Base-by-base conservation (phyloP, 37 sponge, comb jelly and placozoan species). In the Theonella swinhoei region DNA sequence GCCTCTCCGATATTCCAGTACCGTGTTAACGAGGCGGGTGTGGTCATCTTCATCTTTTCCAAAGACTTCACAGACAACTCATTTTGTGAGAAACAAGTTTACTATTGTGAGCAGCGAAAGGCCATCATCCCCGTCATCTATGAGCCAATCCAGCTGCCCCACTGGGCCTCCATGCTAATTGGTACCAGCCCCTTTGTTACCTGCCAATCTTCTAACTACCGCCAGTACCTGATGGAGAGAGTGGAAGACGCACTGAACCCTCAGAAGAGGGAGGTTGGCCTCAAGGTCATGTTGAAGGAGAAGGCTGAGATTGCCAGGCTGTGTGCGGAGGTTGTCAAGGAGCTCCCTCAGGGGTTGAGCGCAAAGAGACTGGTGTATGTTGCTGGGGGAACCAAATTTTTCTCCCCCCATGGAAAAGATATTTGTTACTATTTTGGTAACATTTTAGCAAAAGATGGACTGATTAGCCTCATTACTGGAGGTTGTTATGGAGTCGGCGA, bases 401-500 rank as follows among this genome's bases (percentile, higher is more conserved):
- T 54, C 76, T 87, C 86, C 0, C n/a, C 39, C 1, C 82, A 70
- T 4, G 88, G 90, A 32, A 71, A 88, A 64, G 87, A 42, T 26
- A 77, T 95, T 64, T 92, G 93, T 42, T 32, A 70, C 31, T 87
- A 80, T 32, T 35, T 95, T 40, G 96, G 96, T n/a, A 78, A 58
- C 30, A 39, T 34, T 41, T 65, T 95, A 28, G 96, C 96, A 0
- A 30, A 79, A 76, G 62, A 85, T 29, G 42, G 54, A 63, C 79
- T 75, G 0, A 72, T 93, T 5, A 43, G 62, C 24, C 67, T 95
- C 25, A 67, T 95, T 4, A 95, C 96, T 19, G 96, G 96, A 23
- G 96, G 96, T 4, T 93, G 89, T 60, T 89, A 79, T 87, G 96
- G 96, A 24, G 94, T 95, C 2, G 96, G 94, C 35, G 91, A 92